Evolutionary conservation across 2,888 invertebrate species (phyloP), one percentile per base, ranked within the genome.

Genomic region (Drosophila diplacantha): DNA sequence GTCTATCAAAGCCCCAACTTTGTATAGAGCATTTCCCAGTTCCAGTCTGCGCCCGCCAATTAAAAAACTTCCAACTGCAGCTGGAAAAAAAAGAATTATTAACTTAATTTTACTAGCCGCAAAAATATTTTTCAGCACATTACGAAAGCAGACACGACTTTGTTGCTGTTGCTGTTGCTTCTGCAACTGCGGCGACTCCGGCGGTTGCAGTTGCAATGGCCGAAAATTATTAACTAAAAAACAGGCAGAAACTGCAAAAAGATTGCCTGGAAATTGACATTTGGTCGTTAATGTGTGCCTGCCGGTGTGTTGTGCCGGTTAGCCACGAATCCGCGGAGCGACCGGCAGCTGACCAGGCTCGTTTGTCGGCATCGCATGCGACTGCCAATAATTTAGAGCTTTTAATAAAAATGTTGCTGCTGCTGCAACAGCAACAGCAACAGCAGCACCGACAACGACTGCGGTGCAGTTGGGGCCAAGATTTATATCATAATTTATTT

Each of bases 401-500:
- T 78, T 78, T 78, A 83, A 78, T 78, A 75, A 83, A 78, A 74
- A 83, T 77, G 78, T 80, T 78, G 77, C 60, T 64, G 68, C 44
- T 49, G 69, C 39, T 14, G 22, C 61, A 35, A 34, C 34, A 54
- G 66, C 44, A 29, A 63, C 22, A n/a, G 22, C 67, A 52, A 38
- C 46, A n/a, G 22, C 67, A 52, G 35, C 46, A 49, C 26, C 65
- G 32, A 24, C 61, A 44, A 44, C 73, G 64, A 71, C 74, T 43
- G 26, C 52, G 56, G 50, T 35, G 16, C 24, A 24, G 5, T 9
- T n/a, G 26, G 39, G 22, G 39, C 65, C 75, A 81, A 83, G 79
- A 80, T 81, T 83, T 83, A 83, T 81, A 81, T 83, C 84, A 83
- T 83, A 81, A 81, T 81, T 83, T 81, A 83, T 81, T 81, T 83